Evolutionary conservation across 2,113 vertebrate genomes (phyloP).

Genomic region (Coptodon rendalli): DNA sequence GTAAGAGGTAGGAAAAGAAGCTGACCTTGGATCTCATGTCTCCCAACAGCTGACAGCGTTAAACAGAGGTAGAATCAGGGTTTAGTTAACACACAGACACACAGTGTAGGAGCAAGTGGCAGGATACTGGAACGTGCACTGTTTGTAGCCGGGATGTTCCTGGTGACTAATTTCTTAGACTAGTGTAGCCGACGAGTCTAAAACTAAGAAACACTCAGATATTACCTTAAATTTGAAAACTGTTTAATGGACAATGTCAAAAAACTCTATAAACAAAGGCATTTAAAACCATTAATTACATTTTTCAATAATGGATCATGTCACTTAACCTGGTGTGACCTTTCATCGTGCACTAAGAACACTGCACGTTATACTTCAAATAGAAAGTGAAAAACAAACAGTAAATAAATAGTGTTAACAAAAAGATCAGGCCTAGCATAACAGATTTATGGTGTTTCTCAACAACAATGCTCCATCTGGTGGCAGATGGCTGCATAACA

Average conservation of each 20-base stretch:
- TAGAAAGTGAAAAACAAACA: neutral
- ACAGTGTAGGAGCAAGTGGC: neutral
- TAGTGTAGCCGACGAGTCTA: neutral
- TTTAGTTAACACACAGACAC: constrained; percentile 51
- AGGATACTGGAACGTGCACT: neutral
- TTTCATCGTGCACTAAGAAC: neutral
- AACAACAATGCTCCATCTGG: neutral
- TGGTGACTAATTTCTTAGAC: neutral
- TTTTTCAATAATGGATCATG: neutral
- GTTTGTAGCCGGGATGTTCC: neutral
- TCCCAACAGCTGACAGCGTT: constrained; percentile 98
- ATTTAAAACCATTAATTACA: neutral
- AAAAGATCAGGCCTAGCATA: neutral
- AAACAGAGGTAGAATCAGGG: constrained; percentile 68
- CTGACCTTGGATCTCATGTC: constrained; percentile 98
- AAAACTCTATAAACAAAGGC: neutral
- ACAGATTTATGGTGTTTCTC: neutral
- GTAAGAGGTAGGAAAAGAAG: constrained; percentile 43
- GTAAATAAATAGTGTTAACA: neutral
- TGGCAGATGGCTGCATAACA: neutral
- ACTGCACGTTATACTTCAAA: neutral
- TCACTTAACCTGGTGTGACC: neutral
- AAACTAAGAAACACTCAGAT: neutral
- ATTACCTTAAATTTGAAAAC: neutral
- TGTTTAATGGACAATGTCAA: neutral